A percentile compares a stretch with the other conserved stretches of the same genome.
Evolutionary conservation across 2,797 vertebrate genomes (phyloP).

Genomic region (Anisognathus igniventris): DNA sequence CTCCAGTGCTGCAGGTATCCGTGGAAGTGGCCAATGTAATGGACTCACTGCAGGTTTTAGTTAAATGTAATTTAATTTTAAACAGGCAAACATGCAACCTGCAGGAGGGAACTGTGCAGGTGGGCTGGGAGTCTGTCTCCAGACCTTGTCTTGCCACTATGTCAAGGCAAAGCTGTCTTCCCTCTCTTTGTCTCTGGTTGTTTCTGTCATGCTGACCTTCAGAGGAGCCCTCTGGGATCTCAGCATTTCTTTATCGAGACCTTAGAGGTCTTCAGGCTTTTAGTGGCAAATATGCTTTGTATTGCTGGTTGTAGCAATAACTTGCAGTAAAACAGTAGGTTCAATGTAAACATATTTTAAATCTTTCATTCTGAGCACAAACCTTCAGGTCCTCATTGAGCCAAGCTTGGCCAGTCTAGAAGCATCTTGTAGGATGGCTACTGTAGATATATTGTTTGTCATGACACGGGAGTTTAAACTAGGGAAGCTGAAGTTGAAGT

Average conservation of each 20-base stretch:
- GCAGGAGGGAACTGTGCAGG: not conserved
- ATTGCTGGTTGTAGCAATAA: not conserved
- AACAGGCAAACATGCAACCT: not conserved
- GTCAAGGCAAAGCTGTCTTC: not conserved
- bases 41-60: not conserved
- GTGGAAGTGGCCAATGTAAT: fast-evolving
- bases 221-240: conserved; percentile 25
- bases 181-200: not conserved
- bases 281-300: not conserved
- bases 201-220: conserved; percentile 34
- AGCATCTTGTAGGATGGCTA: not conserved
- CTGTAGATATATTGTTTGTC: conserved; percentile 51
- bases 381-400: not conserved
- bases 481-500: not conserved
- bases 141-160: not conserved
- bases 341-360: not conserved
- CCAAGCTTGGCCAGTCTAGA: not conserved
- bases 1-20: not conserved
- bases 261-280: not conserved
- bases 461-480: not conserved
- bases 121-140: not conserved
- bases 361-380: not conserved
- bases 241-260: not conserved
- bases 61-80: not conserved
- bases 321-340: not conserved